Evolutionary conservation across 2,797 vertebrate genomes (phyloP), one percentile per base, ranked within the genome.

Genomic region (Karalla daura): DNA sequence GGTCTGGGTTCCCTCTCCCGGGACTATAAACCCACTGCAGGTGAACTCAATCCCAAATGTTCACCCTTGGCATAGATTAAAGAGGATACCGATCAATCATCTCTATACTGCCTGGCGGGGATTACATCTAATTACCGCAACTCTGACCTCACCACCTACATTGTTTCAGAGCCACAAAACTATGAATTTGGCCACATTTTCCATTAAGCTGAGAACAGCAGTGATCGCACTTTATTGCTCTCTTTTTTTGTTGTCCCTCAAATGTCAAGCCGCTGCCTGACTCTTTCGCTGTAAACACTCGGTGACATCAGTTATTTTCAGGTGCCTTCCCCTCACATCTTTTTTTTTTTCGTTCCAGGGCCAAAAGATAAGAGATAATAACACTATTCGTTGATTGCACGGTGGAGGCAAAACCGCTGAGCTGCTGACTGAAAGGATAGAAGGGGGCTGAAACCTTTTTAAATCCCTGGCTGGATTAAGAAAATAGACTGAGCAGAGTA

Each of bases 31-130:
- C 63, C 49, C 63, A 62, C 54, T 28, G 46, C 79, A 64, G 58
- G 64, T 75, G 68, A 60, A 2, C 65, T 61, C 37, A 50, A 51
- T 56, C 43, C n/a, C 43, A 33, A 74, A 78, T 37, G 58, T 66
- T 73, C 74, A 70, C 70, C 63, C 59, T 15, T 37, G 65, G 69
- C 83, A 56, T 51, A 63, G 92, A 89, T 90, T 92, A 92, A 90
- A 88, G 83, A 88, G 87, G 84, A 77, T 52, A 71, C 76, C 87
- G 90, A 89, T 89, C 88, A 90, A 88, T 90, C 84, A 69, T 32
- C 60, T 70, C 70, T 51, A 43, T 51, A 3, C 54, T 61, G 76
- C 71, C 83, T 68, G 78, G 41, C 77, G 70, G 75, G 71, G 81
- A 77, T 85, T 64, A 76, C 78, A 76, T 85, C 84, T 91, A 89